Evolutionary conservation across 2,888 invertebrate species (phyloP), one percentile per base, ranked within the genome.

Genomic region (Dasypolia templi): DNA sequence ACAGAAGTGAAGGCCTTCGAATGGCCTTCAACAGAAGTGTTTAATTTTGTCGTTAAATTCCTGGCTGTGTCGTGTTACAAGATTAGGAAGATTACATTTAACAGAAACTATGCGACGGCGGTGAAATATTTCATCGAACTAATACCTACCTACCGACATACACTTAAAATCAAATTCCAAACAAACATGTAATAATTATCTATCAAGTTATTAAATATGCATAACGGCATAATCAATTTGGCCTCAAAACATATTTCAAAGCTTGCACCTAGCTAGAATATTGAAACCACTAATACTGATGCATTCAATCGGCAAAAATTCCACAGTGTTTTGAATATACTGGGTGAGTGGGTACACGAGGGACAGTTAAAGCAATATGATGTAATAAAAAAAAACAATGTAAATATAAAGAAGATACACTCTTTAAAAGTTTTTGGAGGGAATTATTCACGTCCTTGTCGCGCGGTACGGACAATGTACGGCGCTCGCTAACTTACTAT

Each of bases 211-310:
- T 42, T 11, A 55, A 66, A 58, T 59, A 65, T 75, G 39, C 44
- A 64, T 71, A 63, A 44, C 22, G 3, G 42, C 32, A 79, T 63
- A 55, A 64, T 77, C 26, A 77, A 59, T 64, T 76, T 72, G 7
- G 22, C 39, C 29, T 7, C 32, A n/a, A 44, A 59, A 58, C 49
- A 79, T 71, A 79, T 79, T 76, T 58, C 49, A 66, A 69, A 77
- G 55, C 68, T 46, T n/a, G 53, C 67, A 39, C 11, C 0, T 9
- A 7, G 5, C 75, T 76, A 71, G 67, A 66, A 70, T 75, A 81
- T 62, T 72, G 46, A 70, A 73, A 70, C 77, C 70, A 51, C 63
- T 81, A 82, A 83, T 59, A n/a, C 61, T 67, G 59, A 32, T 49
- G 44, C 44, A 69, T 68, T 74, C 69, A 59, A 59, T 53, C 39